Conservation (phyloP, 1,140 invertebrate genomes). For the Tyrophagus putrescentiae region DNA sequence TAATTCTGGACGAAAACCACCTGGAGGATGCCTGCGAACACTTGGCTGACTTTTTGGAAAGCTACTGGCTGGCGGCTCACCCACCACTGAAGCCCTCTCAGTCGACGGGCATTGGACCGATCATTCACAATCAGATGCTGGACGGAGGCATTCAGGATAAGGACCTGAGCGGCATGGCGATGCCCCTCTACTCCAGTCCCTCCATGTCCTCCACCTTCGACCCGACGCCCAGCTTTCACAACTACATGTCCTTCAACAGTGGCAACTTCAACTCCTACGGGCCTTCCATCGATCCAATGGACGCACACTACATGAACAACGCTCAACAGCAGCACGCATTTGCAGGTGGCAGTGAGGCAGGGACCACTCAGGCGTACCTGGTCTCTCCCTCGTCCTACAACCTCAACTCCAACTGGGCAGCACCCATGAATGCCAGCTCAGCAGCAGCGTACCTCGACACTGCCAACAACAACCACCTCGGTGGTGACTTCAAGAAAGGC, state of each 20-base stretch:
- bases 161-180: not conserved
- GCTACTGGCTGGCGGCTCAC: conserved; percentile 95
- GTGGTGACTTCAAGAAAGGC: not conserved
- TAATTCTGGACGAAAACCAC: conserved; percentile 97
- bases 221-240: not conserved
- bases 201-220: not conserved
- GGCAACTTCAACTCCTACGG: conserved; percentile 13
- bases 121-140: no score
- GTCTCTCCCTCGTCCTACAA: not conserved
- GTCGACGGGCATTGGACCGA: no score
- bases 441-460: not conserved
- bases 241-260: conserved; percentile 5
- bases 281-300: conserved; percentile 19
- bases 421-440: not conserved
- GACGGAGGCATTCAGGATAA: not conserved
- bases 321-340: no score
- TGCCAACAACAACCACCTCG: not conserved
- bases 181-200: not conserved
- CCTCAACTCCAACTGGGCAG: not conserved
- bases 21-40: conserved; percentile 95
- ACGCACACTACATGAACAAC: conserved; percentile 9
- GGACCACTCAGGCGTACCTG: no score
- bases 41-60: conserved; percentile 91
- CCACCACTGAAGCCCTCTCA: conserved; percentile 43
- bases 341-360: no score